Evolutionary conservation across 2,888 invertebrate genomes (phyloP), one percentile per base, ranked within the genome.

Genomic region (Limnephilus rhombicus): DNA sequence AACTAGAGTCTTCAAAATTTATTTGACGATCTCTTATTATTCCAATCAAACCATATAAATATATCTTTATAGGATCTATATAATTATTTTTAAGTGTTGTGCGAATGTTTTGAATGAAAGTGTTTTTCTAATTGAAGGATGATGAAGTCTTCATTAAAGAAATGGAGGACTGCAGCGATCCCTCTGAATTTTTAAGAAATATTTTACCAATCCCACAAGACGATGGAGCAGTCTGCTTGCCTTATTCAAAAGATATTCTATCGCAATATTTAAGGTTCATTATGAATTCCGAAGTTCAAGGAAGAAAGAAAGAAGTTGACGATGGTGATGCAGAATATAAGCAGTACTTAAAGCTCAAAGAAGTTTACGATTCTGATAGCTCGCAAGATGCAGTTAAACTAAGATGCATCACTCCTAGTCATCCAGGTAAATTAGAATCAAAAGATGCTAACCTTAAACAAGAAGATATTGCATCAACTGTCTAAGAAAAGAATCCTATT

Each of bases 161-260:
- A 95, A 95, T 96, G 94, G 95, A 95, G 94, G 96, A 96, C 95
- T 95, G 95, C 95, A 96, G 96, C 95, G 94, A 83, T 82, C 94
- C 94, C 94, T 95, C 95, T 95, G 95, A 94, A 96, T 95, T 95
- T 95, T 96, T 96, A 95, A 96, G 96, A 94, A 95, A 95, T 94
- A 93, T 95, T 93, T 94, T 95, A 81, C 95, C 95, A 92, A 95
- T 95, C 90, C 94, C 96, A 92, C 96, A 94, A 94, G 94, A 96
- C 94, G 96, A 94, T 96, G 96, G 94, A n/a, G 80, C 91, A 9
- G n/a, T 91, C 12, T 92, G 88, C 45, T 49, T 89, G 29, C 92
- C 92, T 3, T 88, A 92, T 86, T 91, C 90, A 53, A 92, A 91
- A 31, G 91, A 93, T 91, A 86, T 91, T 86, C 87, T 93, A 53